Evolutionary conservation across 2,113 vertebrate genomes (phyloP).

Genomic region (Columba janthina): DNA sequence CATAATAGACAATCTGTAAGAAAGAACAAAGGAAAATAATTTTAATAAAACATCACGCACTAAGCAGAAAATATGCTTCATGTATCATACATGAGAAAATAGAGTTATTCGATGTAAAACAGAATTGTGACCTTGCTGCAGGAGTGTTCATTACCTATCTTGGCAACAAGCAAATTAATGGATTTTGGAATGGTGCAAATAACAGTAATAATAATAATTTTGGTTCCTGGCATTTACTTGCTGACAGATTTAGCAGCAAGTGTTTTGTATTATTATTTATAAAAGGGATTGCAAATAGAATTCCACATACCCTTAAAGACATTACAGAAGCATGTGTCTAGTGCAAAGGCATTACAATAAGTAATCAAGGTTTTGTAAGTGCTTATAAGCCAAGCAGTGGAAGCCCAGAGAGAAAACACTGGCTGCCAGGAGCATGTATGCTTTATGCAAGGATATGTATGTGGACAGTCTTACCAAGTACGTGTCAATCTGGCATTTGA

Average conservation of each 20-base stretch:
- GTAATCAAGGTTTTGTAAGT: constrained; percentile 9
- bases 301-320: constrained; percentile 26
- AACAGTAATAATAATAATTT: constrained; percentile 43
- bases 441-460: not conserved
- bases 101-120: constrained; percentile 50
- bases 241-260: constrained; percentile 51
- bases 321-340: not conserved
- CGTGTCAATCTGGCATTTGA: not conserved
- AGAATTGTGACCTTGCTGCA: constrained; percentile 67
- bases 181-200: constrained; percentile 53
- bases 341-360: not conserved
- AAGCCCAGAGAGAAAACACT: not conserved
- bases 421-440: not conserved
- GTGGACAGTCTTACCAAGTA: fast-evolving
- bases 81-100: constrained; percentile 61
- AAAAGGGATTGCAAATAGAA: constrained; percentile 47
- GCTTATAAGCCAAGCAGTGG: not conserved
- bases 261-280: constrained; percentile 50
- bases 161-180: constrained; percentile 61
- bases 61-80: constrained; percentile 60
- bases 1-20: constrained; percentile 40
- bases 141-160: constrained; percentile 52
- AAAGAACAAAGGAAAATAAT: constrained; percentile 73
- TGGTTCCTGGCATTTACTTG: constrained; percentile 51
- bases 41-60: constrained; percentile 74